Evolutionary conservation across 2,797 vertebrate genomes (phyloP).

Genomic region (Pempheris klunzingeri): DNA sequence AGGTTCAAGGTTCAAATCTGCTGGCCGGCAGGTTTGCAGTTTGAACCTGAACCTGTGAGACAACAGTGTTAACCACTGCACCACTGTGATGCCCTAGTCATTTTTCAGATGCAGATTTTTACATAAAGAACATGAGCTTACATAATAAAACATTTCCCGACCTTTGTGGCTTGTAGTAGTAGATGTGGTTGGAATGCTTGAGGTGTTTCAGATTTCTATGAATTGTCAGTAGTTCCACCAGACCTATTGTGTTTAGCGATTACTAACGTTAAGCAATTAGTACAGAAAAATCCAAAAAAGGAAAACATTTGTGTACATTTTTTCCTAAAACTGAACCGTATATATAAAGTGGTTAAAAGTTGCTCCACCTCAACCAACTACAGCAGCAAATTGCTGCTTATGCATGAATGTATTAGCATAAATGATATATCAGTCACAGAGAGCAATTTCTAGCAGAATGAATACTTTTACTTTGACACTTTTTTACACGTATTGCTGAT

Average conservation of each 20-base stretch:
- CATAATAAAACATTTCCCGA: background rate
- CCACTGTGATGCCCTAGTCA: too few species aligned
- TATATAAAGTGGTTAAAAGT: background rate
- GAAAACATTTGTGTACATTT: too few species aligned
- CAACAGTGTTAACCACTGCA: too few species aligned
- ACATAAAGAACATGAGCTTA: background rate
- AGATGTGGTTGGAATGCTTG: too few species aligned
- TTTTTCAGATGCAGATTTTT: background rate
- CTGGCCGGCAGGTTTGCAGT: too few species aligned
- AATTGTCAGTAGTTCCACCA: background rate
- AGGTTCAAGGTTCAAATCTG: too few species aligned
- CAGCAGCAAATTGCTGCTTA: background rate
- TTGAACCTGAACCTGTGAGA: too few species aligned
- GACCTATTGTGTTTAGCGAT: too few species aligned
- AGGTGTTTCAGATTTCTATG: background rate
- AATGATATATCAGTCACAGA: background rate
- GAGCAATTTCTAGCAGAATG: background rate
- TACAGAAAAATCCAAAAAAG: too few species aligned
- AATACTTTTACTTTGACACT: background rate
- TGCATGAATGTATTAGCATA: background rate
- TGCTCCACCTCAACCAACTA: background rate
- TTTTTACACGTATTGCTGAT: background rate
- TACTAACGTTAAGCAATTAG: too few species aligned
- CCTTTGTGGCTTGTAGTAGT: background rate
- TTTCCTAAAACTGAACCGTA: background rate